These are phyloP conservation scores for Aphelenchoides fujianensis DNA, from an alignment of 1,140 invertebrate species.

Conservation along the genomic window DNA sequence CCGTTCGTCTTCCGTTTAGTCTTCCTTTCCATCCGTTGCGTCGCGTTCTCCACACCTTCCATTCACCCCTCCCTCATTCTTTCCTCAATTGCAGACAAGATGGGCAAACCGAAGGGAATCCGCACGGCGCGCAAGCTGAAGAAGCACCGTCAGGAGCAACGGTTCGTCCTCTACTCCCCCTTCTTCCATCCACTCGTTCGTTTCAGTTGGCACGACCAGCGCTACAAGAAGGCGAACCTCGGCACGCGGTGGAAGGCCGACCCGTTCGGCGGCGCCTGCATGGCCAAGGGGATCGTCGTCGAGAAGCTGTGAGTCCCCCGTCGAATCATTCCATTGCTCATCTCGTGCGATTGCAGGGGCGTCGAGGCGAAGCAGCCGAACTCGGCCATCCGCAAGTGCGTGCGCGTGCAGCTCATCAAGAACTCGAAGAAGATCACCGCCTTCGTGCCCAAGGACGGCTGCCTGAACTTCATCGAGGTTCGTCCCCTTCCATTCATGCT, in stretches of 20 bases:
- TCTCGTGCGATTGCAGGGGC: conserved; percentile 73
- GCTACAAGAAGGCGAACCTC: conserved; percentile 99
- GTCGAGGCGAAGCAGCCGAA: conserved; percentile 99
- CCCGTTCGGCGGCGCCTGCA: conserved; percentile 98
- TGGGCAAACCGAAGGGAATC: conserved; percentile 95
- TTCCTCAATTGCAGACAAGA: conserved; percentile 26
- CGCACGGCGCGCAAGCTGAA: conserved; percentile 95
- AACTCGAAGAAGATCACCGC: conserved; percentile 99
- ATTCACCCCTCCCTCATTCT: no score
- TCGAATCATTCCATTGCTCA: conserved; percentile 19
- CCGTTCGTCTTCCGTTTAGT: no score
- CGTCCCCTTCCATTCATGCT: conserved; percentile 25
- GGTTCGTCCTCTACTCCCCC: conserved; percentile 61
- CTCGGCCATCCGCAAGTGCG: conserved; percentile 98
- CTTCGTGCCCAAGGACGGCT: conserved; percentile 98
- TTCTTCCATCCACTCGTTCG: not conserved
- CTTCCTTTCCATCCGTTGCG: no score
- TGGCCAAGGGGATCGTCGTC: conserved; percentile 98
- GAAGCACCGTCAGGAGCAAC: conserved; percentile 89
- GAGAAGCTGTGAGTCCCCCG: conserved; percentile 91
- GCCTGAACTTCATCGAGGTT: conserved; percentile 94
- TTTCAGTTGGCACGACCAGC: conserved; percentile 86
- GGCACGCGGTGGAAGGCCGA: conserved; percentile 99
- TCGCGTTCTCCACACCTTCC: no score
- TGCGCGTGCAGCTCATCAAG: conserved; percentile 97